Base-by-base conservation (phyloP, 2,797 vertebrate species). In the Eulemur mongoz region DNA sequence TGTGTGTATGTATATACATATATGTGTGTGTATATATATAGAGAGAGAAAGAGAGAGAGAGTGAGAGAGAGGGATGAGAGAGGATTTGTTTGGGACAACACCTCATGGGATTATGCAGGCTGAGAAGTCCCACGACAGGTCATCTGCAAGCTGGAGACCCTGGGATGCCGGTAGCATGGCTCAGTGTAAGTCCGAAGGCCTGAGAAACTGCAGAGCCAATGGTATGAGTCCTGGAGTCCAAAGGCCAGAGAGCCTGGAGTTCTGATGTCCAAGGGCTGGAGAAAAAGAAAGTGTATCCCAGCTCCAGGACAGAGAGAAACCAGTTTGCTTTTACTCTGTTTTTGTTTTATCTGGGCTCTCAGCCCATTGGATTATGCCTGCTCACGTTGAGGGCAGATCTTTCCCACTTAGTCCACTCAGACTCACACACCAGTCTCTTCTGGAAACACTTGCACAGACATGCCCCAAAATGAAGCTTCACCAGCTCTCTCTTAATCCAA, bases 11-110 rank as follows among this genome's bases (percentile, higher is more conserved):
- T 35, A 35, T 67, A 35, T 20, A 67, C 0, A 35, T 18, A 65
- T 7, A 32, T 7, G 6, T 63, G 2, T 32, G 15, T 65, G 18
- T 17, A 8, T 43, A 27, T 0, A 15, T 10, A 40, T 9, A 35
- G 22, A 70, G 25, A 73, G 30, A 75, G 1, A 13, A 38, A 70
- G 40, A 73, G 72, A 75, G 3, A 13, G 32, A 76, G 73, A 78
- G 20, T 52, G 22, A 78, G 4, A 78, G 22, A 79, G 12, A 38
- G 50, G 17, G 14, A 38, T 52, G 76, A 79, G n/a, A 54, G n/a
- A 7, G 13, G n/a, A 54, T 79, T 79, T 79, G 1, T 54, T 79
- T 38, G 76, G 23, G 12, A 79, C 54, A 79, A 54, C n/a, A 54
- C n/a, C n/a, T 54, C 22, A 54, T 20, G 35, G 22, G n/a, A 54